Evolutionary conservation across 64 coral and sea anemone species (phyloP).

Genomic region (Stichodactyla mertensii): DNA sequence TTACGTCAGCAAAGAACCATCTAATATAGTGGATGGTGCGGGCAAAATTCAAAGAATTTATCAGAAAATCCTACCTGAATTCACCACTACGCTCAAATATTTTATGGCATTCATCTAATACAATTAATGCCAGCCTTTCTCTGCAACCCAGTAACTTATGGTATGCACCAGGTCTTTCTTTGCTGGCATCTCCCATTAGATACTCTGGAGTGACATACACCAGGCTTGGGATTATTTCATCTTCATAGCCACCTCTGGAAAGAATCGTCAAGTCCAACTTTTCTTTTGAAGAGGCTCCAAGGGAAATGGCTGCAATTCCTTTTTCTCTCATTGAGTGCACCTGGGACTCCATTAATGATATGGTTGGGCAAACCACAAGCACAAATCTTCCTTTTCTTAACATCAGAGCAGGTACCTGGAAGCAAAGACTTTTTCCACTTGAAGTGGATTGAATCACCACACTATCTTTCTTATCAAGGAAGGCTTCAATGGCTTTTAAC

Average conservation of each 20-base stretch:
- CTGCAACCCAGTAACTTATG: not conserved
- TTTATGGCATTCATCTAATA: slow-evolving; percentile 22
- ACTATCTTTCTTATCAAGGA: not conserved
- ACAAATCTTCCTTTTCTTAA: not conserved
- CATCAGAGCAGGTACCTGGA: slow-evolving; percentile 30
- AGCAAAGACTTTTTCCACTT: slow-evolving; percentile 26
- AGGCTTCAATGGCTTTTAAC: slow-evolving; percentile 25
- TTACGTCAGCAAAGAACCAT: no score
- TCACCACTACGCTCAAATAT: slow-evolving; percentile 17
- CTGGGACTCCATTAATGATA: slow-evolving; percentile 19
- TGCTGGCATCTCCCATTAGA: not conserved
- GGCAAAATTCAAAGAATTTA: no score
- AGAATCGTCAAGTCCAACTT: not conserved
- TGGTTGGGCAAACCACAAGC: slow-evolving; percentile 32
- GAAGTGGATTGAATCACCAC: slow-evolving; percentile 37
- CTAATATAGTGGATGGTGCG: no score
- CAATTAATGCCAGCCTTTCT: slow-evolving; percentile 13
- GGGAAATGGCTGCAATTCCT: slow-evolving; percentile 11
- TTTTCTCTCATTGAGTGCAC: not conserved
- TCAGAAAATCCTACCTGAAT: slow-evolving; percentile 3
- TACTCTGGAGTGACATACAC: slow-evolving; percentile 22
- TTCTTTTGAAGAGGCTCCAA: slow-evolving; percentile 15
- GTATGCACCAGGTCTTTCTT: not conserved
- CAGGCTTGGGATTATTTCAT: slow-evolving; percentile 2
- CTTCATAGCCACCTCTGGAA: not conserved